Conservation (phyloP, 2,797 vertebrate species). For the Bradypodion pumilum region DNA sequence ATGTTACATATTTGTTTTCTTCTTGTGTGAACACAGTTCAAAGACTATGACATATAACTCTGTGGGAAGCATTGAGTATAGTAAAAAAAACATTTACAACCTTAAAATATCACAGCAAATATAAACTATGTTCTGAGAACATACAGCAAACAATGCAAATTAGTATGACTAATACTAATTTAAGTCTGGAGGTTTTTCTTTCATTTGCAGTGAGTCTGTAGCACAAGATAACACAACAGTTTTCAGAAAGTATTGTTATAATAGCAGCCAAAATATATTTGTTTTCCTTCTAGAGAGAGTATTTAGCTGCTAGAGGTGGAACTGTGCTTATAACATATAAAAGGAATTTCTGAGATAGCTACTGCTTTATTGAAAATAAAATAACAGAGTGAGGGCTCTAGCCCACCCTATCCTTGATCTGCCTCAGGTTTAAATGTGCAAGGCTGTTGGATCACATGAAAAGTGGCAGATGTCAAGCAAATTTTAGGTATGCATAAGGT, state of each 20-base stretch:
- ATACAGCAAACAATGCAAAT: background rate
- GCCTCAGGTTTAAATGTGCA: background rate
- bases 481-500: background rate
- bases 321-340: background rate
- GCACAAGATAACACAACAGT: slow-evolving; percentile 5
- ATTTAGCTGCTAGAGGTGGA: background rate
- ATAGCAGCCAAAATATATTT: background rate
- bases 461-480: background rate
- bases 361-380: background rate
- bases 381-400: background rate
- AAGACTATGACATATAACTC: background rate
- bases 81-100: background rate
- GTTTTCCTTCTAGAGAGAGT: background rate
- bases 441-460: background rate
- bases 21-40: slow-evolving; percentile 17
- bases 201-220: background rate
- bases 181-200: background rate
- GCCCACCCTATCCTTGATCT: background rate
- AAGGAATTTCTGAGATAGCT: background rate
- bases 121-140: slow-evolving; percentile 1
- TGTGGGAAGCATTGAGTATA: background rate
- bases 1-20: slow-evolving; percentile 24
- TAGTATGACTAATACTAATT: background rate
- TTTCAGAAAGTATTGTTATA: background rate
- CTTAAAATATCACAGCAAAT: slow-evolving; percentile 12